Evolutionary conservation across 2,113 vertebrate genomes (phyloP).

Genomic region (Pristiophorus japonicus): DNA sequence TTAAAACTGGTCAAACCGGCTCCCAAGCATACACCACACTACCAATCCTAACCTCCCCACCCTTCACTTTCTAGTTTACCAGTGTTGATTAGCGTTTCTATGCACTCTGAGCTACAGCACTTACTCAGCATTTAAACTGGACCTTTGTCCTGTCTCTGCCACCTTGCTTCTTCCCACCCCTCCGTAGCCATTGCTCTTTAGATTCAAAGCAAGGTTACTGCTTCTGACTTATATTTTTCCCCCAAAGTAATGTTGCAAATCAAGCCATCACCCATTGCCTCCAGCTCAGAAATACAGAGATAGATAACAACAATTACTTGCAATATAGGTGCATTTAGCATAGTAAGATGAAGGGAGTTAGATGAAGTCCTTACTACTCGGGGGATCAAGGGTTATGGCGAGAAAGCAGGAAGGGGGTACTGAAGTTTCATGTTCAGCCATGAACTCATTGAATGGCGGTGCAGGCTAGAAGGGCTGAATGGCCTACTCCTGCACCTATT

Average conservation of each 20-base stretch:
- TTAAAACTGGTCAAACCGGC: background rate
- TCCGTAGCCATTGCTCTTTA: background rate
- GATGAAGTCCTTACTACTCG: too few species aligned
- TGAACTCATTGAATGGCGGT: too few species aligned
- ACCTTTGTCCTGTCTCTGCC: background rate
- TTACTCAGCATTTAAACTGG: background rate
- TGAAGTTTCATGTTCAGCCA: too few species aligned
- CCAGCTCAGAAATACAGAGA: background rate
- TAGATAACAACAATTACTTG: too few species aligned
- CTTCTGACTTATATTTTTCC: background rate
- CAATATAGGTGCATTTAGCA: too few species aligned
- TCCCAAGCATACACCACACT: background rate
- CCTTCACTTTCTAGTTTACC: background rate
- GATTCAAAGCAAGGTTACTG: background rate
- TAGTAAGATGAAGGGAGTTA: too few species aligned
- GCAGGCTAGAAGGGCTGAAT: too few species aligned
- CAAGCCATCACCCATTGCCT: background rate
- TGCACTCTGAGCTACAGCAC: background rate
- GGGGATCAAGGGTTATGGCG: too few species aligned
- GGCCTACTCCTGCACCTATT: too few species aligned
- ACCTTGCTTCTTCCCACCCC: background rate
- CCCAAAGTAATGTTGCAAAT: background rate
- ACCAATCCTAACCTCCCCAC: background rate
- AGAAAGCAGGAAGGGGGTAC: too few species aligned
- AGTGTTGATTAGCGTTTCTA: background rate